Base-by-base conservation (phyloP, 2,113 vertebrate genomes). In the Hassar affinis region DNA sequence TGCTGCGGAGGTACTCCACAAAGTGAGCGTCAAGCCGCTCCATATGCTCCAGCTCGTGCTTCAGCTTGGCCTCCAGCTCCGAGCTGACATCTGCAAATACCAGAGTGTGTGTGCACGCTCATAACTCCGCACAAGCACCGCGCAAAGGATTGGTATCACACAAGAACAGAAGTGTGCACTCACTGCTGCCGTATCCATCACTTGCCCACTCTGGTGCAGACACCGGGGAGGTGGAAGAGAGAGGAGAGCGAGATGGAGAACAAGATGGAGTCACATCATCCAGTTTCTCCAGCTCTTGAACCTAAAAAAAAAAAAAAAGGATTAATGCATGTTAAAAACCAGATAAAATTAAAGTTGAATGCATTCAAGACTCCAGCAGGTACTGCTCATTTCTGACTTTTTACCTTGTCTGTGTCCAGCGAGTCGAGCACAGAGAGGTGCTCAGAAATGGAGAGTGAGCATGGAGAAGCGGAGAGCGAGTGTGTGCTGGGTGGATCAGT, bases 141-240 rank as follows among this genome's bases (percentile, higher is more conserved):
- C 17, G 33, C 11, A 1, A 61, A 45, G 0, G 4, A 30, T 30
- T 1, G 0, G 3, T 25, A 30, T 74, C 10, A 12, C 35, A 27
- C 12, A 20, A 76, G 11, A 14, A 64, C 12, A 62, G 38, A 11
- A 14, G 10, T 18, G 47, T 62, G 27, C 6, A 94, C 93, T 96
- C 88, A 98, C 97, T 94, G 92, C 94, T 96, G 85, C 91, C 93
- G 82, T 92, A 94, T 78, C 91, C 94, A 76, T 94, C 84, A 0
- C 90, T 95, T 87, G 91, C 93, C 56, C 88, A 93, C 83, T 94
- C 94, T 42, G 87, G 72, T 18, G 78, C 91, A 0, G 94, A 95
- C 62, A 90, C 79, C 42, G 93, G 91, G 9, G 95, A 95, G 80
- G 90, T 90, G 80, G 91, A 88, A 38, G 93, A 93, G 68, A 94